These are phyloP conservation scores for Pteruthius melanotis DNA, from an alignment of 2,113 vertebrate species.

Conservation along the genomic window DNA sequence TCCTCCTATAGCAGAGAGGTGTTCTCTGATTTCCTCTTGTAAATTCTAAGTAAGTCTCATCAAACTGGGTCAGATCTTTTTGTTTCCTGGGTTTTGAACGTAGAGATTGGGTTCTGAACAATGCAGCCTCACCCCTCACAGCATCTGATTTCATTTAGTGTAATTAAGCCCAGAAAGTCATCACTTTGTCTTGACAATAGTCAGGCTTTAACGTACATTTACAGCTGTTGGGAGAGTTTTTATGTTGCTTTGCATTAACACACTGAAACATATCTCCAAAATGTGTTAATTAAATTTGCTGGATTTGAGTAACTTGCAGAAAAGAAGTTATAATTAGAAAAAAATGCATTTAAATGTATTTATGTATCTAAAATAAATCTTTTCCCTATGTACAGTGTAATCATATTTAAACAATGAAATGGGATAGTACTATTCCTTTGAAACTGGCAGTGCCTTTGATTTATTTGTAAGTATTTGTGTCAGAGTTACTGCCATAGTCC, in stretches of 20 bases:
- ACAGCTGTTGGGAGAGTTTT: neutral
- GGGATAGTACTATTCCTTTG: constrained; percentile 3
- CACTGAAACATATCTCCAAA: constrained; percentile 58
- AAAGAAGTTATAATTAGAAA: constrained; percentile 68
- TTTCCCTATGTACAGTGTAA: constrained; percentile 48
- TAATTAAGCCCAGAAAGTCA: neutral
- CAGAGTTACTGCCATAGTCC: neutral
- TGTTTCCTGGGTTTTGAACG: neutral
- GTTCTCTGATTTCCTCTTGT: neutral
- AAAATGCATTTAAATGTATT: constrained; percentile 67
- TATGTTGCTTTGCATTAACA: constrained; percentile 20
- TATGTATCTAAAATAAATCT: constrained; percentile 65
- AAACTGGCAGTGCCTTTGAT: constrained; percentile 39
- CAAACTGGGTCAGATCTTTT: constrained; percentile 3
- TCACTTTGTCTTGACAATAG: constrained; percentile 38
- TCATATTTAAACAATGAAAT: constrained; percentile 63
- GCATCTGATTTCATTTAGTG: constrained; percentile 12
- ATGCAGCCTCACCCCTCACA: neutral
- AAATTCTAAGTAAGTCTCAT: neutral
- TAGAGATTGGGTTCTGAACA: neutral
- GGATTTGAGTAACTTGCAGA: constrained; percentile 64
- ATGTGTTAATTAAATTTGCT: constrained; percentile 74
- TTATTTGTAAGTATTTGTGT: constrained; percentile 48
- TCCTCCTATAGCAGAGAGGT: neutral
- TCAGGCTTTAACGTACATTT: neutral